Base-by-base conservation (phyloP, 2,797 vertebrate genomes). In the Margarornis squamiger region DNA sequence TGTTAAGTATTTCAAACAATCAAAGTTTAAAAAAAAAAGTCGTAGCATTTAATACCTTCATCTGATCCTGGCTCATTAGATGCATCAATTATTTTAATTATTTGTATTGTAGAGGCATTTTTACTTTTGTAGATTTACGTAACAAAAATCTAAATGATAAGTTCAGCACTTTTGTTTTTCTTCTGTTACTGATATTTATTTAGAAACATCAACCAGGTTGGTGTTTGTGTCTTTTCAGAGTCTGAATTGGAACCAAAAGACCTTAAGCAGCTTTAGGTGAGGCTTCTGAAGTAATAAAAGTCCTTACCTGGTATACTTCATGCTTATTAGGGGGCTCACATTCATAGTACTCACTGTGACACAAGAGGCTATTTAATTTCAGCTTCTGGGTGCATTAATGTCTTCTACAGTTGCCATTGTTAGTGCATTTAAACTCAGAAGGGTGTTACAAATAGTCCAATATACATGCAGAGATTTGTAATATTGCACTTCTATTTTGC, bases 91-190 rank as follows among this genome's bases (percentile, higher is more conserved):
- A 61, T 73, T 92, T 82, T 57, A 91, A 68, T 65, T 34, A 51
- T 49, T 83, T 91, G 5, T 72, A n/a, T 32, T 30, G 32, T 51
- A 91, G 70, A 79, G 27, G n/a, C 46, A 32, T 95, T 79, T 71
- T 84, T 90, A 70, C 43, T 86, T 78, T 13, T 4, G 19, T 63
- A 49, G 59, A 86, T 95, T 90, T 76, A 75, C 34, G 41, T 79
- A 57, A 90, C 41, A 79, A 65, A 91, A 87, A 84, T 34, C 24
- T 66, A 63, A 63, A 51, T 52, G 0, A 3, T 51, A 86, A 79
- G 21, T 93, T 93, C 66, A 88, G 90, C 95, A 88, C 89, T 90
- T 94, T 66, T 45, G 22, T 23, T 93, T 75, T 88, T 43, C 54
- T 92, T 92, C 49, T 77, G 30, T 90, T 82, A 55, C 8, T 80